Base-by-base conservation (phyloP, 2,888 invertebrate genomes). In the Andricus quercusramuli region DNA sequence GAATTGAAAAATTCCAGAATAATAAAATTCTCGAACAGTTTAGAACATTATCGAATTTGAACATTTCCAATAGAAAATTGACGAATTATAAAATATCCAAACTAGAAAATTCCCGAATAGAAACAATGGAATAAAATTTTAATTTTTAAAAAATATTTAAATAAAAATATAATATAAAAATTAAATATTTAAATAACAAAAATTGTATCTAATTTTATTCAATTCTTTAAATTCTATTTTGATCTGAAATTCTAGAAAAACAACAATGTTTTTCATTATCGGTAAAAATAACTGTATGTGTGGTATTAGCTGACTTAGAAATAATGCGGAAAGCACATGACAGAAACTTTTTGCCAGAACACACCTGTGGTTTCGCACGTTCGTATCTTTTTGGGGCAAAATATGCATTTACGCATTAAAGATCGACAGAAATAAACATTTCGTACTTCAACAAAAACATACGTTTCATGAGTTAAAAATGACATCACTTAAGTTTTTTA, bases 301-400 rank as follows among this genome's bases (percentile, higher is more conserved):
- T 56, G n/a, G n/a, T 3, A 56, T 11, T 3, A 56, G 56, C n/a
- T 47, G 47, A 17, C 56, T 56, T n/a, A n/a, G n/a, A 56, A 56
- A 56, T 56, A 56, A 56, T 56, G 56, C 68, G 68, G 47, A 47
- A 68, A 68, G 25, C 15, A 47, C 6, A 22, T 47, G 68, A 68
- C 68, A 25, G 47, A 68, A 68, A 68, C 44, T 56, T 56, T 56
- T 56, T n/a, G 20, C 56, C 56, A 56, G 56, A 9, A n/a, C 56
- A 56, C 56, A 68, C 68, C 68, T 68, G 68, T n/a, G 68, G 68
- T 68, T 68, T 44, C 47, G 29, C 70, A 70, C 25, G 70, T 68
- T 68, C 8, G 68, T 68, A 22, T 68, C 22, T 47, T 22, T 22
- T 68, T 68, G 44, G 47, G 47, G 47, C 47, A 44, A 70, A 70